Evolutionary conservation across 2,797 vertebrate genomes (phyloP).

Genomic region (Heliangelus exortis): DNA sequence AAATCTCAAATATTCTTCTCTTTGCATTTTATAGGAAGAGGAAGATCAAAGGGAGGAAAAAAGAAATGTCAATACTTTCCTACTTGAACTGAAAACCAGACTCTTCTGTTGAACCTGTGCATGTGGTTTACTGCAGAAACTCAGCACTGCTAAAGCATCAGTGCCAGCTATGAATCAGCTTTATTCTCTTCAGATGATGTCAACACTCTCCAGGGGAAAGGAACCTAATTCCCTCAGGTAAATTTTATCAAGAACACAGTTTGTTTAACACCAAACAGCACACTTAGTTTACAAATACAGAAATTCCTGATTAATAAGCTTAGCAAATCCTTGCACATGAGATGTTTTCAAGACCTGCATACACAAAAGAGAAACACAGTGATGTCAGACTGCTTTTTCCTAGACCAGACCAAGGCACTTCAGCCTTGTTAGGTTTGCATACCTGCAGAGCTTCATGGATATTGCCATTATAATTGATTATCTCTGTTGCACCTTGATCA

Average conservation of each 20-base stretch:
- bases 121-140: slow-evolving; percentile 33
- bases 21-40: slow-evolving; percentile 34
- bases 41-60: neutral
- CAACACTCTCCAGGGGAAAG: slow-evolving; percentile 9
- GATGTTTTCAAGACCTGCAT: neutral
- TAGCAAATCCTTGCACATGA: neutral
- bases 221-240: slow-evolving; percentile 24
- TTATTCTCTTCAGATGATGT: slow-evolving; percentile 34
- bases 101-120: neutral
- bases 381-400: neutral
- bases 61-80: slow-evolving; percentile 4
- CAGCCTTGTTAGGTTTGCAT: slow-evolving; percentile 49
- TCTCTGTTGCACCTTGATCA: slow-evolving; percentile 95
- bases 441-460: slow-evolving; percentile 98
- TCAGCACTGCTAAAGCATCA: slow-evolving; percentile 1
- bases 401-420: neutral
- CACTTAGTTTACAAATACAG: slow-evolving; percentile 39
- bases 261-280: slow-evolving; percentile 17
- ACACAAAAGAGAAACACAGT: neutral
- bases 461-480: slow-evolving; percentile 98
- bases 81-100: slow-evolving; percentile 51
- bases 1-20: slow-evolving; percentile 22
- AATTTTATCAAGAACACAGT: slow-evolving; percentile 41
- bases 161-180: neutral
- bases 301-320: slow-evolving; percentile 14